Conservation (phyloP, 2,888 invertebrate genomes). For the Taphrorychus bicolor region DNA sequence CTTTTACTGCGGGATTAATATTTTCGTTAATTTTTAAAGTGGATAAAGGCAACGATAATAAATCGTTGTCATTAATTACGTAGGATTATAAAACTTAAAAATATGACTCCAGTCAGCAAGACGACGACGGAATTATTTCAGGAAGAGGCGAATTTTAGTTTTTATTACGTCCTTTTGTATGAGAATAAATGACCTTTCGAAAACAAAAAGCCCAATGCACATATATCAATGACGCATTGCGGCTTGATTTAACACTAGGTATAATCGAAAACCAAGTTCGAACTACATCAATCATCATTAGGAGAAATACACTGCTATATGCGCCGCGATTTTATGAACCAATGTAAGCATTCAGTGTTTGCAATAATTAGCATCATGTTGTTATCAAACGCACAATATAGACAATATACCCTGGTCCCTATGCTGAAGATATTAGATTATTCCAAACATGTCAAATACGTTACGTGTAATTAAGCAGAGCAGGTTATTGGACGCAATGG, state of each 20-base stretch:
- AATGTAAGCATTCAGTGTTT: background rate
- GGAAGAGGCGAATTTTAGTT: background rate
- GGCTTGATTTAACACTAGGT: too few species aligned
- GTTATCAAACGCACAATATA: background rate
- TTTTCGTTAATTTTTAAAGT: background rate
- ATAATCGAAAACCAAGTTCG: too few species aligned
- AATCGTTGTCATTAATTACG: background rate
- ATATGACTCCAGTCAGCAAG: background rate
- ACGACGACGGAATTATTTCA: background rate
- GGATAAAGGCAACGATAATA: background rate
- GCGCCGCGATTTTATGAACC: background rate
- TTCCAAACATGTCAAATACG: background rate
- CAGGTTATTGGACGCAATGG: background rate
- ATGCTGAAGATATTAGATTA: background rate
- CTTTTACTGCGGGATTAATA: background rate
- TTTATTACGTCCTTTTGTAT: background rate
- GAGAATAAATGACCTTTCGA: background rate
- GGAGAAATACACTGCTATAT: background rate
- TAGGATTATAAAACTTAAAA: background rate
- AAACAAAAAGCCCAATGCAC: too few species aligned
- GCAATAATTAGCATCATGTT: background rate
- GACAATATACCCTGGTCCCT: background rate
- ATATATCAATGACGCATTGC: background rate
- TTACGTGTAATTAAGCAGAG: background rate
- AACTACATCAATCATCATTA: background rate